These are phyloP conservation scores for Fregetta grallaria DNA, from an alignment of 2,113 vertebrate species.

Conservation along the genomic window DNA sequence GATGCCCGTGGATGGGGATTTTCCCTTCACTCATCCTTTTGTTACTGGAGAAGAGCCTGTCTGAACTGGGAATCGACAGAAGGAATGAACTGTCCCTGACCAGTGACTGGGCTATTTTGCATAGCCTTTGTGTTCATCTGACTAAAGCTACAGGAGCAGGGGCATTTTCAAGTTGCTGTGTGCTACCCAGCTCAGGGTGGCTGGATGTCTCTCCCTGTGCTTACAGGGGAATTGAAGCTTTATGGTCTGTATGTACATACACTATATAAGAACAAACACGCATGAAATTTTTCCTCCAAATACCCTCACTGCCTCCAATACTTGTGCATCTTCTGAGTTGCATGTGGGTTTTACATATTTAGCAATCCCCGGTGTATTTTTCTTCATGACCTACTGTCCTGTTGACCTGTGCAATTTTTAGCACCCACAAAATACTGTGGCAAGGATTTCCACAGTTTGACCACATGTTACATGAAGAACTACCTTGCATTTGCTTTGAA, in stretches of 20 bases:
- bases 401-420: neutral
- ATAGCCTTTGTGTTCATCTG: neutral
- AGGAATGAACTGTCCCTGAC: neutral
- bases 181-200: neutral
- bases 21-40: neutral
- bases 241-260: neutral
- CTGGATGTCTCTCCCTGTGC: neutral
- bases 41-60: neutral
- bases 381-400: neutral
- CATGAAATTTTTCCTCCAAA: neutral
- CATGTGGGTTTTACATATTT: neutral
- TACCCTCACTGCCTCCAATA: neutral
- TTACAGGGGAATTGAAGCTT: neutral
- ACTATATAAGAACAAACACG: neutral
- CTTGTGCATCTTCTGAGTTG: neutral
- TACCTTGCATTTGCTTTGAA: neutral
- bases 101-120: neutral
- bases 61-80: neutral
- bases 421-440: neutral
- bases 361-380: neutral
- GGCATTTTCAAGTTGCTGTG: neutral
- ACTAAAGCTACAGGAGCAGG: neutral
- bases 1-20: neutral
- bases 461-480: fast-evolving
- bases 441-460: neutral